Evolutionary conservation across 2,888 invertebrate species (phyloP).

Genomic region (Aporophyla nigra): DNA sequence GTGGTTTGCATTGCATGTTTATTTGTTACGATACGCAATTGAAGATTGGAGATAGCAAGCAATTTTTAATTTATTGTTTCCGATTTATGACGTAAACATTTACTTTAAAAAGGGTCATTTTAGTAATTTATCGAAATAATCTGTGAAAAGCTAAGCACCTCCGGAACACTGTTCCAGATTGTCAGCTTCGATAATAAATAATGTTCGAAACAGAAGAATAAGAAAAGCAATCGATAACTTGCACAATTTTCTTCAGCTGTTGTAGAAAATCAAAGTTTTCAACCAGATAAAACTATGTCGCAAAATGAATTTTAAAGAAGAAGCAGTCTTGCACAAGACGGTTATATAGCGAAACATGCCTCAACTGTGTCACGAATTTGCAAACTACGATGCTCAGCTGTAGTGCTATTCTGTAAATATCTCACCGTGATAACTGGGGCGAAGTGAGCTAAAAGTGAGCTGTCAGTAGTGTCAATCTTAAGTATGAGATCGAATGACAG

Average conservation of each 20-base stretch:
- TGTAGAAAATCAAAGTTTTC: background rate
- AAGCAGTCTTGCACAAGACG: background rate
- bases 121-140: too few species aligned
- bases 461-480: too few species aligned
- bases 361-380: constrained; percentile 5
- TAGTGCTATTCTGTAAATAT: too few species aligned
- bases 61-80: background rate
- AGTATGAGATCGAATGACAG: too few species aligned
- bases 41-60: background rate
- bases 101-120: background rate
- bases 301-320: background rate
- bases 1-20: background rate
- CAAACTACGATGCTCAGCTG: constrained; percentile 6
- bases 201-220: background rate
- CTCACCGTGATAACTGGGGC: too few species aligned
- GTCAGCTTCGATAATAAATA: too few species aligned
- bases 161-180: background rate
- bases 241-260: constrained; percentile 3
- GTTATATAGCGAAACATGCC: constrained; percentile 7
- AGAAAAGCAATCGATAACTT: background rate
- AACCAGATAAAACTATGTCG: background rate
- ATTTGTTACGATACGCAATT: background rate
- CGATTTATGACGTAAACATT: too few species aligned
- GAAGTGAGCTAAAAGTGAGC: too few species aligned
- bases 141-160: background rate